Evolutionary conservation across 2,797 vertebrate genomes (phyloP), one percentile per base, ranked within the genome.

Genomic region (Peromyscus melanophrys): DNA sequence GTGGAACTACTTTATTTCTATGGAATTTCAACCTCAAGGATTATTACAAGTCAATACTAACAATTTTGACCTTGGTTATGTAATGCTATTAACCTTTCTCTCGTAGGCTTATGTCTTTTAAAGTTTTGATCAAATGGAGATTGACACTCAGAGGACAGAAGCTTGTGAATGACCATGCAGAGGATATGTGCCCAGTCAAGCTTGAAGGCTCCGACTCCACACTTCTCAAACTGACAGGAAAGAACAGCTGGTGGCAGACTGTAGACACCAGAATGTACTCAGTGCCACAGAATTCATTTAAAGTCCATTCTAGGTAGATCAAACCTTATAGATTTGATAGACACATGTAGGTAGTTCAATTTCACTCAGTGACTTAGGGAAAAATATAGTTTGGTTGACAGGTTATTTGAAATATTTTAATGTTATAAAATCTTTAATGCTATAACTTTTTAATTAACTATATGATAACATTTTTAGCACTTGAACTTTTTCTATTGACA

Each of bases 31-130:
- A 88, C 4, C 80, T 92, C 90, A 59, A 71, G 25, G 17, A 31
- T 87, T 93, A 84, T 83, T 80, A 61, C 23, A 96, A 92, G 46
- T 65, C 65, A 86, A 61, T 81, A 81, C 57, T 82, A 97, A 82
- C 16, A 94, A 69, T 49, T 67, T 91, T 61, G 31, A 86, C 90
- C 31, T 95, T 95, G 83, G 65, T 80, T 91, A 91, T 80, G 13
- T 55, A 88, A 76, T 13, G 37, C 1, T 52, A n/a, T 34, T 40
- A 86, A 59, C 14, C 25, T 67, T 92, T 86, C 46, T 82, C 31
- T 78, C n/a, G 19, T 78, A 75, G 8, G 1, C 88, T 73, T 82
- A 27, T 78, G 27, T 31, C 7, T 73, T 94, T 78, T 73, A 52
- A 0, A 92, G 46, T 84, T 86, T 31, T 81, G 52, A 89, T 67